Evolutionary conservation across 2,797 vertebrate species (phyloP), one percentile per base, ranked within the genome.

Genomic region (Scyliorhinus canicula): DNA sequence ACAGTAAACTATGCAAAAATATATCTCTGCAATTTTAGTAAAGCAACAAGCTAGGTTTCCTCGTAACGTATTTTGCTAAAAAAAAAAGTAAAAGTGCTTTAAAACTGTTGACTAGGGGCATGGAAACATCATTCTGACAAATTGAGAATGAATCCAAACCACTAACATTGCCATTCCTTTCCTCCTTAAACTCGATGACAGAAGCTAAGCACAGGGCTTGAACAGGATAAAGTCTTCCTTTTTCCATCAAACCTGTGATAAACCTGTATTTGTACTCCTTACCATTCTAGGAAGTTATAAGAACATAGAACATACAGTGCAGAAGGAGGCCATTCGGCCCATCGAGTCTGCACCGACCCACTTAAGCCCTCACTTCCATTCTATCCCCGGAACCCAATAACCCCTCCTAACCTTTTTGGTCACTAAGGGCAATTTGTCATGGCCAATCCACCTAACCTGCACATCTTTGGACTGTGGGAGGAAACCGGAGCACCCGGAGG

Each of bases 1-100:
- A 69, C 74, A 94, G 93, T 69, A 74, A 94, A 94, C 31, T 94
- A 50, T 94, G 47, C 28, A 94, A 94, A 94, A 94, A 94, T 94
- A 94, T 71, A 94, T 90, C 55, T 74, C 28, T 93, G 67, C 67
- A 52, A 52, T 74, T 94, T 94, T 74, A 74, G 71, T 94, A 52
- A 94, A 94, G n/a, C 47, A 69, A 71, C 26, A 65, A 44, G 57
- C 60, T 91, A 91, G 57, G 6, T 52, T 69, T 74, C 67, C 47
- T 94, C 31, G 28, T 50, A 71, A 74, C 14, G 31, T 94, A 74
- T 55, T 93, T 93, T 52, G 93, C 40, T 93, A 11, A 60, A 60
- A 12, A 65, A 67, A 67, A 93, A 93, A 93, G 67, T 67, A 55
- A 94, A 65, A 94, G 67, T 71, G 67, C 50, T 50, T 94, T 71